Evolutionary conservation across 1,140 invertebrate species (phyloP).

Genomic region (Plodia interpunctella): DNA sequence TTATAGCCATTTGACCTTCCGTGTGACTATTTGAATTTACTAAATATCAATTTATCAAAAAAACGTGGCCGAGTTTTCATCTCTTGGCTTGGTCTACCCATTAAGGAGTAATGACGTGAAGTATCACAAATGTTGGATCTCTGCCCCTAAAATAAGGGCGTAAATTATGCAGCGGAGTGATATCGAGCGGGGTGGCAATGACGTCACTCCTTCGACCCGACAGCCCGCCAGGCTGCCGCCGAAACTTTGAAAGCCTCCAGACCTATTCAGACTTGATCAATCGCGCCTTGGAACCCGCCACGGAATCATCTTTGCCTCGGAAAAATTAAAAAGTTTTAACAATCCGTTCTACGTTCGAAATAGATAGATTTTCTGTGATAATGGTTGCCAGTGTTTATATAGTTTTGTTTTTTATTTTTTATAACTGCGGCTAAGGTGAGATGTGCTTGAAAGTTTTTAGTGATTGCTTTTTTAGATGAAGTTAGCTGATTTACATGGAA

Average conservation of each 20-base stretch:
- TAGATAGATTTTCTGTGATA: conserved; percentile 10
- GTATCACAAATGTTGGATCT: conserved; percentile 22
- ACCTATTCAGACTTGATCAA: conserved; percentile 33
- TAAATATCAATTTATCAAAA: too few relatives aligned
- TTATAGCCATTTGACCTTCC: too few relatives aligned
- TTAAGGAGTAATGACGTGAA: too few relatives aligned
- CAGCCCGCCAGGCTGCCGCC: conserved; percentile 37
- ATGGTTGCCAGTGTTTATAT: conserved; percentile 9
- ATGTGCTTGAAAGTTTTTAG: conserved; percentile 15
- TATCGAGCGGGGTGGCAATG: conserved; percentile 29
- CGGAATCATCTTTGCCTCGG: conserved; percentile 22
- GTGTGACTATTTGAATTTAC: too few relatives aligned
- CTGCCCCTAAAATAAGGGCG: conserved; percentile 46
- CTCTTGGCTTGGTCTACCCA: too few relatives aligned
- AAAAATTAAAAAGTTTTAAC: conserved; percentile 8
- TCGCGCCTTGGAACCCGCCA: conserved; percentile 20
- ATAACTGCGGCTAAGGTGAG: conserved; percentile 39
- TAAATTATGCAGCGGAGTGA: conserved; percentile 39
- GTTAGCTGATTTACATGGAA: not conserved
- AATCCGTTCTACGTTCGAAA: not conserved
- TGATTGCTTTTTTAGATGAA: conserved; percentile 19
- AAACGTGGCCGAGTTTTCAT: too few relatives aligned
- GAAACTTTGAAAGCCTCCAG: conserved; percentile 27
- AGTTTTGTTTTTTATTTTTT: conserved; percentile 25
- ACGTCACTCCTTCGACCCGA: conserved; percentile 42